Evolutionary conservation across 2,888 invertebrate genomes (phyloP), one percentile per base, ranked within the genome.

Genomic region (Scaptomyza reducta): DNA sequence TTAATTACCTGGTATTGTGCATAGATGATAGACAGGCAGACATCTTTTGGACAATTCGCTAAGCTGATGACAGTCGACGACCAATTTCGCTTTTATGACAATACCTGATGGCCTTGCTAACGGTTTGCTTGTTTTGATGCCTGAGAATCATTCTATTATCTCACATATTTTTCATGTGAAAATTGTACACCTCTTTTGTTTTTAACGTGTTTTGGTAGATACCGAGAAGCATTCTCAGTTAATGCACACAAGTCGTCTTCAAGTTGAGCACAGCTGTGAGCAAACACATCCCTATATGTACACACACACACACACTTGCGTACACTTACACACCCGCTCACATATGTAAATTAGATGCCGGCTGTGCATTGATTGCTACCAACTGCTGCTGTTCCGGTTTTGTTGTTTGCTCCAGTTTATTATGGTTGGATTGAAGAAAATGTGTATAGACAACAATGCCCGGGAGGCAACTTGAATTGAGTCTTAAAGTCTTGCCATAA

Each of bases 1-100:
- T 83, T 86, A 86, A 88, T 82, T 82, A 82, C 86, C 83, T 62
- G 72, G 38, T 82, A 68, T 74, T 74, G 82, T 70, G 61, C 42
- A 53, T 45, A 18, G 51, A 25, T 40, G 40, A 33, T 22, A 33
- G 10, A 33, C 31, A 46, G 57, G 25, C 75, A 53, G 40, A 9
- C 49, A 51, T 38, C 54, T 49, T 18, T 22, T 29, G 29, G 45
- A 16, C 38, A 18, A n/a, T 38, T 66, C 33, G 64, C 70, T 57
- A 60, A 72, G 62, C 54, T 33, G 77, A 47, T 51, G 31, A 46
- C 58, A 59, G 46, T 42, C 49, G 33, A 18, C 38, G 27, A 25
- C 11, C 46, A 13, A 14, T 7, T 10, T 41, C n/a, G 27, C 38
- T 31, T 56, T 56, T 51, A 69, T 69, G 60, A 74, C 13, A 29